Conservation (phyloP, 1,140 invertebrate genomes). For the Drosophila prosaltans region DNA sequence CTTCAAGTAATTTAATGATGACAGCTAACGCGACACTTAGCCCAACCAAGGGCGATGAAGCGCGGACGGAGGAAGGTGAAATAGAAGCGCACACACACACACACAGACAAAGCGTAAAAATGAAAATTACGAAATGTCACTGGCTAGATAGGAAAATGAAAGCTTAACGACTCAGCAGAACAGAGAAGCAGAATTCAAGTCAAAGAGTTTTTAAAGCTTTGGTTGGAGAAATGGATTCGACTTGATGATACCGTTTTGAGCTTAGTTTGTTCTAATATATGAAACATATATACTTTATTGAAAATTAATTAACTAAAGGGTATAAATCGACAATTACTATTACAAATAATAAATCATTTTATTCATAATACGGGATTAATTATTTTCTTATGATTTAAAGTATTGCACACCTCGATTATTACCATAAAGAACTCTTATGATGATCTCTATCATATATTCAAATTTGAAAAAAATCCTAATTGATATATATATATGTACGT, state of each 20-base stretch:
- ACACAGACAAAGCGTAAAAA: conserved; percentile 53
- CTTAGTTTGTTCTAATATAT: too few species aligned
- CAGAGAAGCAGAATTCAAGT: not conserved
- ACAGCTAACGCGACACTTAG: conserved; percentile 54
- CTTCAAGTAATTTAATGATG: conserved; percentile 74
- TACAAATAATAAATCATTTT: too few species aligned
- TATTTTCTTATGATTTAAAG: too few species aligned
- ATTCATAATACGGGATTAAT: too few species aligned
- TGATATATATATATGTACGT: too few species aligned
- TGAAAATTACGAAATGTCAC: conserved; percentile 61
- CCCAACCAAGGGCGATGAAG: not conserved
- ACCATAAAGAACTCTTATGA: too few species aligned
- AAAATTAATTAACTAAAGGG: too few species aligned
- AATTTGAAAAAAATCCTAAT: too few species aligned
- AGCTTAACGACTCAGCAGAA: conserved; percentile 48
- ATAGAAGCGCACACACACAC: conserved; percentile 9
- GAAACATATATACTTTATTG: too few species aligned
- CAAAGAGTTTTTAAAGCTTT: not conserved
- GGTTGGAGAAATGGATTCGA: not conserved
- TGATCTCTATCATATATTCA: too few species aligned
- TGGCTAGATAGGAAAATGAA: conserved; percentile 62
- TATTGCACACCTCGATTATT: too few species aligned
- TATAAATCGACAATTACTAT: too few species aligned
- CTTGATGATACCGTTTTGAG: not conserved
- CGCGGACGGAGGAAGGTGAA: not conserved